These are phyloP conservation scores for Rhinophrynus dorsalis DNA, from an alignment of 2,797 vertebrate genomes.

Conservation along the genomic window DNA sequence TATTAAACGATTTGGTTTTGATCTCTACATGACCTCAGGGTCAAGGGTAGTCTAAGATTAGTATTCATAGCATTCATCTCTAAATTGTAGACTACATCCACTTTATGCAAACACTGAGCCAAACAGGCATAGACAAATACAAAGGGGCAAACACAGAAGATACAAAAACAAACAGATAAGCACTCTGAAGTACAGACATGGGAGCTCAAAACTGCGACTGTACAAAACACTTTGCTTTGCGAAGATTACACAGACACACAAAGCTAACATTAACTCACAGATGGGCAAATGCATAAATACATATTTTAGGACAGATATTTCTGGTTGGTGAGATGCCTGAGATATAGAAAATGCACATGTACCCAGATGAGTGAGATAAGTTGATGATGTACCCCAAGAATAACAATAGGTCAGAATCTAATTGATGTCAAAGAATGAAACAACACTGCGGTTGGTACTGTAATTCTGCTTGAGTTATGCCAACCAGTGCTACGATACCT, in stretches of 20 bases:
- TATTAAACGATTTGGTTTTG: constrained; percentile 98
- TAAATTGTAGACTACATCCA: constrained; percentile 82
- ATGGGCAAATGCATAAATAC: not conserved
- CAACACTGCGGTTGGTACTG: too few relatives aligned
- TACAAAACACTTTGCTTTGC: constrained; percentile 23
- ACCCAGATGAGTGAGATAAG: too few relatives aligned
- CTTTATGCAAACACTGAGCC: constrained; percentile 78
- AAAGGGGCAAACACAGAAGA: constrained; percentile 1
- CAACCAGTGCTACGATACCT: too few relatives aligned
- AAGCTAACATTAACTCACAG: not conserved
- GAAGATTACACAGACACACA: constrained; percentile 26
- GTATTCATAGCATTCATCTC: constrained; percentile 92
- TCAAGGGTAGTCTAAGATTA: constrained; percentile 99
- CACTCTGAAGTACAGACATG: not conserved
- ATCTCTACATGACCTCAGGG: constrained; percentile 90
- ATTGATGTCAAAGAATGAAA: too few relatives aligned
- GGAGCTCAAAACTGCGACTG: not conserved
- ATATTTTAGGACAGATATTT: too few relatives aligned
- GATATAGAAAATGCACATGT: too few relatives aligned
- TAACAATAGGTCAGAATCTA: too few relatives aligned
- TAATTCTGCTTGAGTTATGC: too few relatives aligned
- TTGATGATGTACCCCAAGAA: too few relatives aligned
- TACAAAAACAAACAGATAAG: constrained; percentile 39
- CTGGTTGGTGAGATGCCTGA: too few relatives aligned
- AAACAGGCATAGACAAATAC: not conserved